A percentile compares a stretch with the other conserved stretches of the same genome.
These are phyloP conservation scores for Noctua pronuba DNA, from an alignment of 2,888 invertebrate genomes.

Conservation along the genomic window DNA sequence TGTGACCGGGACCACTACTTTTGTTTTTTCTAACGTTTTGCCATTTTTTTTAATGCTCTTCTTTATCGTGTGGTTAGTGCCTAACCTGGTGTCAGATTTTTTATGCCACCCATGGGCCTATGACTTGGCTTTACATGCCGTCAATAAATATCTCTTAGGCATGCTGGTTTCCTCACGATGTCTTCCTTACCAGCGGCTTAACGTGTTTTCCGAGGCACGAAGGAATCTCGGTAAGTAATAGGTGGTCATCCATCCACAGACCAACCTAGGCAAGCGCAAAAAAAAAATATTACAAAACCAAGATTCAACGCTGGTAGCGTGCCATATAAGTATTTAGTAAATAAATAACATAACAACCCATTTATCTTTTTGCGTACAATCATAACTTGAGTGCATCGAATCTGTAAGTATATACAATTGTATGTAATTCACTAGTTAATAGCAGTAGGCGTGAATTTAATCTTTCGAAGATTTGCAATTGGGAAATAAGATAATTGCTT, in stretches of 20 bases:
- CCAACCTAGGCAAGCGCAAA: too few relatives aligned
- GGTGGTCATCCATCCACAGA: too few relatives aligned
- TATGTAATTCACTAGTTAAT: constrained; percentile 30
- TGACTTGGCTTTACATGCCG: too few relatives aligned
- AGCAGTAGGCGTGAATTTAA: constrained; percentile 10
- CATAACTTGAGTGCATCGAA: constrained; percentile 42
- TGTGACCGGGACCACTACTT: background rate
- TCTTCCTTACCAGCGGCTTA: too few relatives aligned
- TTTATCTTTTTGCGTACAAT: constrained; percentile 33
- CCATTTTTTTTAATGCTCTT: too few relatives aligned
- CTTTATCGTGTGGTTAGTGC: too few relatives aligned
- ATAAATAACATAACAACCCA: constrained; percentile 16
- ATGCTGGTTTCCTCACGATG: too few relatives aligned
- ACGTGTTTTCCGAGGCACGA: too few relatives aligned
- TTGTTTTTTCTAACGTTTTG: background rate
- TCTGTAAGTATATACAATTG: constrained; percentile 44
- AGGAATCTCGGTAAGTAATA: too few relatives aligned
- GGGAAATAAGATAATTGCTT: constrained; percentile 13
- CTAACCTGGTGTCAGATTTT: too few relatives aligned
- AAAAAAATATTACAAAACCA: background rate
- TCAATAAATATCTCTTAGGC: too few relatives aligned
- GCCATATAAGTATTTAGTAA: background rate
- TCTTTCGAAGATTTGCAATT: constrained; percentile 7
- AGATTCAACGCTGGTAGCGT: background rate
- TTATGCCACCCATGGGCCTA: too few relatives aligned